phyloP scores from a whole-genome alignment of 2,113 vertebrate genomes.

The Piprites chloris region DNA sequence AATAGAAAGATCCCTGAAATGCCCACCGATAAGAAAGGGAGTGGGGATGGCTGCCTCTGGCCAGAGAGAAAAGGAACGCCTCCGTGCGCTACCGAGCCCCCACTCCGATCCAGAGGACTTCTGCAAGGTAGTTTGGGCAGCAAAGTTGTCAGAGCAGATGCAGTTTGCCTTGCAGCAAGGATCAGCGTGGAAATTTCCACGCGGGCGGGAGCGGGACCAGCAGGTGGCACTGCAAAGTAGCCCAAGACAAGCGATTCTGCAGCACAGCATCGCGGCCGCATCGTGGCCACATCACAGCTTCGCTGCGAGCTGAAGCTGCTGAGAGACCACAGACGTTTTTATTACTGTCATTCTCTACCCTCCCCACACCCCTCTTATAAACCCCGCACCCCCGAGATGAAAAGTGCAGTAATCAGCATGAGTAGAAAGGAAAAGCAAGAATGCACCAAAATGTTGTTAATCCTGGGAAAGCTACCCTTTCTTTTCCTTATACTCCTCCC shows the following conservation, averaged over 20 bases:
- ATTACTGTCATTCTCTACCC: background rate
- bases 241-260: background rate
- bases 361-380: background rate
- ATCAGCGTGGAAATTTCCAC: conserved; percentile 52
- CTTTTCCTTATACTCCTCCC: background rate
- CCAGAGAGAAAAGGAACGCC: background rate
- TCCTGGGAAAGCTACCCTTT: no score
- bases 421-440: background rate
- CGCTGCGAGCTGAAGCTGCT: background rate
- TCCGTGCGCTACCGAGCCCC: background rate
- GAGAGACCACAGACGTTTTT: background rate
- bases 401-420: conserved; percentile 12
- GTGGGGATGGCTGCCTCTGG: fast-evolving
- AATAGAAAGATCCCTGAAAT: fast-evolving
- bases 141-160: background rate
- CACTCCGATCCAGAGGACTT: background rate
- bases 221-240: conserved; percentile 68
- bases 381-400: background rate
- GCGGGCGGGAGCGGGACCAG: background rate
- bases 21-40: fast-evolving
- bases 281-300: no score
- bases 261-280: background rate
- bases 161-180: fast-evolving
- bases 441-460: background rate
- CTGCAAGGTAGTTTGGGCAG: background rate